Base-by-base conservation (phyloP, 2,888 invertebrate genomes). In the Hydrotaea diabolus region DNA sequence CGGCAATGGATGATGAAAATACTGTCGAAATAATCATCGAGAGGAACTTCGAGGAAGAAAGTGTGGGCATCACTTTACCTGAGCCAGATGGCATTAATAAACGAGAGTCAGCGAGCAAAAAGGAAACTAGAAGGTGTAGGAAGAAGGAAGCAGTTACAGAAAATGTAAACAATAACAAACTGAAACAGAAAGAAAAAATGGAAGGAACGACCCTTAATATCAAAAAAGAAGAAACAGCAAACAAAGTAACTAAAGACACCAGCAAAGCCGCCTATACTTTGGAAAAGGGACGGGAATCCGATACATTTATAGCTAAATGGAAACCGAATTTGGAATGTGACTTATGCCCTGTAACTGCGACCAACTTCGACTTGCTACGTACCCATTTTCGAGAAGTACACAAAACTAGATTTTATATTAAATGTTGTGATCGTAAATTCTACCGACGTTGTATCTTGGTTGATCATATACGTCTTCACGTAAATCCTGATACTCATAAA, bases 341-440 rank as follows among this genome's bases (percentile, higher is more conserved):
- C 39, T 73, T 87, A 11, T 89, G 88, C 31, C 69, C 57, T 0
- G 72, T 80, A 17, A 36, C 72, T 2, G 77, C 85, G 19, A 46
- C 53, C 0, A 86, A 79, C n/a, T 88, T 88, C 19, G 83, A 84
- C 11, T 46, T 36, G 5, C 72, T 88, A n/a, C 84, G 85, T 15
- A 57, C 46, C 0, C 88, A 89, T 77, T 89, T 80, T 21, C 85
- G 80, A 17, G 79, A 81, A 15, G 69, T 39, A 7, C 88, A 89
- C 74, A 85, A 86, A 4, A 83, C 80, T 46, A 66, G 77, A 43
- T 87, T 82, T 1, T 88, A 86, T 66, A 87, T 88, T 7, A 77
- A 64, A 21, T 89, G 88, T 57, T 89, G 88, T 39, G 83, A 87
- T 0, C 86, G 85, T 21, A 87, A 87, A 71, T 87, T 86, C 57